phyloP scores from a whole-genome alignment of 2,113 vertebrate species.

The Paratilapia polleni region DNA sequence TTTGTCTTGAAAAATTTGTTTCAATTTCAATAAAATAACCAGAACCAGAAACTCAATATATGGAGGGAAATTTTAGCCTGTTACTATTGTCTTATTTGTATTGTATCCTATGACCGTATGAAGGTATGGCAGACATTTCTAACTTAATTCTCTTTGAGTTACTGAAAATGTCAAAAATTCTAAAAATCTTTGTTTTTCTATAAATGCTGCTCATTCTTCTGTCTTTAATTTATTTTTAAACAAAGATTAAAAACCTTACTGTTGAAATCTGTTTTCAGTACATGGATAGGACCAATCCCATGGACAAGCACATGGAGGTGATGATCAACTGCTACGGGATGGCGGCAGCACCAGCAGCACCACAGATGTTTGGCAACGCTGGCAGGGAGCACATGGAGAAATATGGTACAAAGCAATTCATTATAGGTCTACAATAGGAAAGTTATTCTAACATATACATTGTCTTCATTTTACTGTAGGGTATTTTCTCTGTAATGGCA shows the following conservation, averaged over 20 bases:
- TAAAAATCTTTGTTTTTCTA: no score
- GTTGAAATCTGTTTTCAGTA: conserved; percentile 65
- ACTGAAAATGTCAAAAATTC: no score
- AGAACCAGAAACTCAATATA: not conserved
- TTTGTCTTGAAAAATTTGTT: no score
- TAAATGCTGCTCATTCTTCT: not conserved
- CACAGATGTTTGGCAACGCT: conserved; percentile 91
- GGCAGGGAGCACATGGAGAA: conserved; percentile 96
- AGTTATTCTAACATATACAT: not conserved
- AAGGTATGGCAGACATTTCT: no score
- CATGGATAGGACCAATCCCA: conserved; percentile 82
- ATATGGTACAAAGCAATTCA: conserved; percentile 82
- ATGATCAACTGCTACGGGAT: conserved; percentile 86
- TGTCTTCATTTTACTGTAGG: not conserved
- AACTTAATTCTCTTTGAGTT: no score
- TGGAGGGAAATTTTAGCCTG: not conserved
- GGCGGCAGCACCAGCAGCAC: conserved; percentile 76
- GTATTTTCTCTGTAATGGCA: not conserved
- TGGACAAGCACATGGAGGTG: conserved; percentile 92
- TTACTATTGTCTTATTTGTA: no score
- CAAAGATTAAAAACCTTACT: not conserved
- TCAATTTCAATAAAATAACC: no score
- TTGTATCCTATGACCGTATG: no score
- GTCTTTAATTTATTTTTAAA: no score
- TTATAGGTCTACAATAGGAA: not conserved